Evolutionary conservation across 2,113 vertebrate genomes (phyloP).

Genomic region (Greenwoodochromis staneri): DNA sequence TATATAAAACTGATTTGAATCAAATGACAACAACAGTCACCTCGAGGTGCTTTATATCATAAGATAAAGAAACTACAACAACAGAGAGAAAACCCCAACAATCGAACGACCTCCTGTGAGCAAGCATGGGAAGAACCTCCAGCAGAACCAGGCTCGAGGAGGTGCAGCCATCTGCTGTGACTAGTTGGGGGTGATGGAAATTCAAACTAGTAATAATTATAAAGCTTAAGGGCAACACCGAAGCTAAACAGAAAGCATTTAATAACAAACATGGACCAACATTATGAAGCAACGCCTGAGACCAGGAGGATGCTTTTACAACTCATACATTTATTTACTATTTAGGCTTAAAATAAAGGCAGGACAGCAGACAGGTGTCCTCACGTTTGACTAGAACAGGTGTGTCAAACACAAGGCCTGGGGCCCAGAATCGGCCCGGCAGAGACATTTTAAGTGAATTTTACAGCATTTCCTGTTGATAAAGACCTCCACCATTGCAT

Average conservation of each 20-base stretch:
- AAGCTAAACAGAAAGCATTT: background rate
- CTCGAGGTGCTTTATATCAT: background rate
- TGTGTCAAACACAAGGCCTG: background rate
- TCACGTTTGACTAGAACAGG: background rate
- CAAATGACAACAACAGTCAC: background rate
- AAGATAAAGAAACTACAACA: background rate
- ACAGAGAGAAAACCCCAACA: background rate
- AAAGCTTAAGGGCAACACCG: background rate
- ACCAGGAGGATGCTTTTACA: background rate
- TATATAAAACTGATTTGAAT: background rate
- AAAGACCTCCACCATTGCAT: background rate
- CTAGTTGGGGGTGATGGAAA: background rate
- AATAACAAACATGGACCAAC: background rate
- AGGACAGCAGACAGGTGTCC: background rate
- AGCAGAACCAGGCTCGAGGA: background rate
- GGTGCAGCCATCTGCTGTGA: background rate
- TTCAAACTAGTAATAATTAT: background rate
- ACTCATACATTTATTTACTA: background rate
- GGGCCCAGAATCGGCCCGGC: background rate
- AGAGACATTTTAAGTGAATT: background rate
- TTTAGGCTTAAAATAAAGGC: background rate
- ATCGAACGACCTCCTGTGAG: background rate
- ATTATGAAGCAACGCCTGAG: background rate
- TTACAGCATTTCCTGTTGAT: background rate
- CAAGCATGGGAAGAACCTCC: background rate